phyloP scores from a whole-genome alignment of 2,113 vertebrate species.

The Lampris megalopsis region DNA sequence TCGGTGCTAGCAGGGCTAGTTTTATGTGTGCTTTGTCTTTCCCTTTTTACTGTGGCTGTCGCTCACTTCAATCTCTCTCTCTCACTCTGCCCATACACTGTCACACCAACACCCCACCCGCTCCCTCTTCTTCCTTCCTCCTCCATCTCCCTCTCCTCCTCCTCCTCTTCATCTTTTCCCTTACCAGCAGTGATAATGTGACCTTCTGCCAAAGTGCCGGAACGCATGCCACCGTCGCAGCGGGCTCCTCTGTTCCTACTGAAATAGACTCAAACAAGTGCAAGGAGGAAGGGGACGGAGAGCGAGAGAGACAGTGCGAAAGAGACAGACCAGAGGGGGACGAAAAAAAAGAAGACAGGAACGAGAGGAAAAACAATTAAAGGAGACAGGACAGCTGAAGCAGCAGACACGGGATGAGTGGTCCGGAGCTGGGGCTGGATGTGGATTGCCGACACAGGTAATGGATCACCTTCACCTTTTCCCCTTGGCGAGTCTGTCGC shows the following conservation, averaged over 20 bases:
- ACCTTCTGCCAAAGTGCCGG: conserved; percentile 86
- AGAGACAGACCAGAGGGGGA: conserved; percentile 18
- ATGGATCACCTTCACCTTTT: conserved; percentile 36
- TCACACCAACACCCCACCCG: neutral
- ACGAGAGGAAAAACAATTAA: conserved; percentile 20
- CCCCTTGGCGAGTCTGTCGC: too few species aligned
- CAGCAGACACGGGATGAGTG: conserved; percentile 71
- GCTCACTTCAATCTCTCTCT: conserved; percentile 57
- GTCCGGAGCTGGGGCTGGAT: conserved; percentile 70
- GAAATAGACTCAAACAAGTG: conserved; percentile 87
- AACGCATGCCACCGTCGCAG: conserved; percentile 81
- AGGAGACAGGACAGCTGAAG: conserved; percentile 54
- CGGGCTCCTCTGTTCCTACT: conserved; percentile 77
- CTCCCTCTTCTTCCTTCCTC: conserved; percentile 29
- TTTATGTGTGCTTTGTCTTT: conserved; percentile 3
- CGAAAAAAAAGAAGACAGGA: conserved; percentile 53
- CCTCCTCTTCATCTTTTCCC: conserved; percentile 12
- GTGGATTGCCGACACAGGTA: conserved; percentile 76
- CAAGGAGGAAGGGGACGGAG: conserved; percentile 40
- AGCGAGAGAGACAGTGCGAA: conserved; percentile 31
- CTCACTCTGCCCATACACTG: conserved; percentile 27
- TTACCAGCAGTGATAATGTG: conserved; percentile 74
- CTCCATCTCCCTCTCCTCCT: conserved; percentile 53
- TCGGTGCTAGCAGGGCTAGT: conserved; percentile 26
- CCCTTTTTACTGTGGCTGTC: conserved; percentile 50